Evolutionary conservation across 2,888 invertebrate species (phyloP), one percentile per base, ranked within the genome.

Genomic region (Terebella lapidaria): DNA sequence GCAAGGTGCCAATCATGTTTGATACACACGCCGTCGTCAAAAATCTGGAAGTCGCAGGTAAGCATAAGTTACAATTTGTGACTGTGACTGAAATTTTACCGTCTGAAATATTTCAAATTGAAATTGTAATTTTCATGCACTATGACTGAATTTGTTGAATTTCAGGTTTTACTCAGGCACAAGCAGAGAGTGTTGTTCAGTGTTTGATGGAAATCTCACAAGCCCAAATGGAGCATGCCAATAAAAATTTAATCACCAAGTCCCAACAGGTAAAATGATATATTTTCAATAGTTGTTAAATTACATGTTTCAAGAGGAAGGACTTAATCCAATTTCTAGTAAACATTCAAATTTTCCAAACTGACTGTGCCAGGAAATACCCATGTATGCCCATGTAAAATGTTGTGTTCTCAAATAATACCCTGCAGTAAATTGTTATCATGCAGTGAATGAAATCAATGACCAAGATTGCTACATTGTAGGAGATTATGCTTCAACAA

Each of bases 401-500:
- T n/a, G n/a, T n/a, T n/a, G n/a, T n/a, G n/a, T n/a, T n/a, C n/a
- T n/a, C n/a, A n/a, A n/a, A n/a, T n/a, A n/a, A n/a, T n/a, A n/a
- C n/a, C n/a, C n/a, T n/a, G n/a, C n/a, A n/a, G n/a, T n/a, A n/a
- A n/a, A n/a, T n/a, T n/a, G n/a, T n/a, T n/a, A n/a, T n/a, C n/a
- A n/a, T n/a, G n/a, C n/a, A n/a, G n/a, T n/a, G n/a, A n/a, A n/a
- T n/a, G n/a, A n/a, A n/a, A n/a, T n/a, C n/a, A n/a, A n/a, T n/a
- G n/a, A n/a, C 15, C 5, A 10, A 18, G 45, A 49, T 49, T 15
- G 10, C 15, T 25, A 56, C 2, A 55, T 55, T 60, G n/a, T 65
- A 79, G 76, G 79, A 79, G 64, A 74, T 80, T n/a, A 70, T 72
- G 57, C 68, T 74, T 1, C 78, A 80, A 60, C 78, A 80, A 63